Percentiles rank a stretch among this genome's conserved stretches.
Evolutionary conservation across 2,113 vertebrate genomes (phyloP).

Genomic region (Phaetusa simplex): DNA sequence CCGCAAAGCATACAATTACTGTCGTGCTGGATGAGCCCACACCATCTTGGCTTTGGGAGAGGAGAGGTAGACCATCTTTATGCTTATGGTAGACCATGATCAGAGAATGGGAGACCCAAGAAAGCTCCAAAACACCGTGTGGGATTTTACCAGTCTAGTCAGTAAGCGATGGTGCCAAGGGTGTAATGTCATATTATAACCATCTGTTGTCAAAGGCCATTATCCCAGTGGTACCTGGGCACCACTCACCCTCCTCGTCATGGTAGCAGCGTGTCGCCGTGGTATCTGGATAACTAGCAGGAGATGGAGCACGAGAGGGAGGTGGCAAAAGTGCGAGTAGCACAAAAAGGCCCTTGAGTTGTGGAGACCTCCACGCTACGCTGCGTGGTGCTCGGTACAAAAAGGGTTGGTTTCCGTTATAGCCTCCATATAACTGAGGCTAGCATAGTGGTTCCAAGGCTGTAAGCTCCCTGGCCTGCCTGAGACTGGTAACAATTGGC

Average conservation of each 20-base stretch:
- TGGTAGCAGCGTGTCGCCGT: background rate
- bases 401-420: background rate
- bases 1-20: background rate
- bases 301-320: background rate
- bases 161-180: constrained; percentile 11
- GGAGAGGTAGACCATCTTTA: background rate
- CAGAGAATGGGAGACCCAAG: background rate
- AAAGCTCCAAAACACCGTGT: background rate
- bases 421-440: background rate
- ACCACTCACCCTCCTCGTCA: background rate
- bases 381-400: background rate
- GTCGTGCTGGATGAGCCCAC: background rate
- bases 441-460: background rate
- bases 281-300: background rate
- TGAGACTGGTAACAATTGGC: background rate
- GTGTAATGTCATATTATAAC: constrained; percentile 25
- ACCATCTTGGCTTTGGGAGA: background rate
- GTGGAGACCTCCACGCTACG: background rate
- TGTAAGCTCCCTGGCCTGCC: constrained; percentile 21
- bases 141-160: background rate
- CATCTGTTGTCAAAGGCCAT: background rate
- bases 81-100: background rate
- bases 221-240: constrained; percentile 32
- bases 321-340: background rate
- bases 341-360: background rate